Conservation (phyloP, 1,140 invertebrate genomes). For the Arion vulgaris region DNA sequence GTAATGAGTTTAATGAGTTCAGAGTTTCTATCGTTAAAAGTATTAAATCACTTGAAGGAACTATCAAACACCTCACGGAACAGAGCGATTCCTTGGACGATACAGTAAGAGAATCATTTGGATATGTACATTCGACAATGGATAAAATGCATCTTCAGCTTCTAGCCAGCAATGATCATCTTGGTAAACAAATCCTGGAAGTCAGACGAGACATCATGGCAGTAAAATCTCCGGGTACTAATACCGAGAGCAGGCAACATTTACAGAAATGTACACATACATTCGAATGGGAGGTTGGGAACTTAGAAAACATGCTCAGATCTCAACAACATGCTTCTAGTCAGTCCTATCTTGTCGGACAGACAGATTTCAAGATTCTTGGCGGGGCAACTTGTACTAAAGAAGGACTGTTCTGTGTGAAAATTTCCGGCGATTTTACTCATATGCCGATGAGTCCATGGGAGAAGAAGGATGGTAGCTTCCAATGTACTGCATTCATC, state of each 20-base stretch:
- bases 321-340: neutral
- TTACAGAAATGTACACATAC: neutral
- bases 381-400: neutral
- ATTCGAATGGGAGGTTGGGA: neutral
- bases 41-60: neutral
- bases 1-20: neutral
- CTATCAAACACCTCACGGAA: neutral
- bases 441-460: neutral
- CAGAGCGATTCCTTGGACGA: neutral
- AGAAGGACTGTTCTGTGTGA: neutral
- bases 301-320: neutral
- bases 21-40: too few relatives aligned
- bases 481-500: neutral
- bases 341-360: neutral
- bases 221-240: neutral
- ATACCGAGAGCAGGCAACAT: neutral
- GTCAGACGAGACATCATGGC: neutral
- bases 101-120: constrained; percentile 17
- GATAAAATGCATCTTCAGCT: neutral
- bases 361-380: neutral
- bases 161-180: neutral
- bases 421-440: neutral
- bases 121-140: neutral
- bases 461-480: neutral
- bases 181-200: neutral